Evolutionary conservation across 1,140 invertebrate genomes (phyloP).

Genomic region (Hyphantria cunea): DNA sequence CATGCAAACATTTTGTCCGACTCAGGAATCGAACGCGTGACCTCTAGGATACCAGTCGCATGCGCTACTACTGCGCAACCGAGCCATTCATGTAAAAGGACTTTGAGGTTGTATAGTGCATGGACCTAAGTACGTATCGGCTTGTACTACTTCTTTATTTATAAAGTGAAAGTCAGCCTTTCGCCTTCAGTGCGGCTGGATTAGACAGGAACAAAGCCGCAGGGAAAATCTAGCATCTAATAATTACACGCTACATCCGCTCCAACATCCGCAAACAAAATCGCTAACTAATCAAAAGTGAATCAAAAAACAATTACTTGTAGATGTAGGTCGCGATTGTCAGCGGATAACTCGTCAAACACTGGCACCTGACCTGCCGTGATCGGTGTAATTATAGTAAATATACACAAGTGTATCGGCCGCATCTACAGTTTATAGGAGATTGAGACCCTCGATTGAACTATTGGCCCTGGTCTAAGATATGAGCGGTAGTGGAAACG

Average conservation of each 20-base stretch:
- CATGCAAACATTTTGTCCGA: no score
- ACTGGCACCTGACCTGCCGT: constrained; percentile 31
- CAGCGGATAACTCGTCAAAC: constrained; percentile 27
- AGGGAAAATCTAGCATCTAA: no score
- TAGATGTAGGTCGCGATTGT: constrained; percentile 26
- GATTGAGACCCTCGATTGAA: constrained; percentile 36
- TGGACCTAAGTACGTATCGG: no score
- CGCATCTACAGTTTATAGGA: constrained; percentile 31
- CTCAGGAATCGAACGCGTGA: no score
- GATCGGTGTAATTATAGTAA: constrained; percentile 51
- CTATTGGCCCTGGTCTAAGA: not conserved
- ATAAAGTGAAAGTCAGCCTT: no score
- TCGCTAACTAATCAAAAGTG: constrained; percentile 11
- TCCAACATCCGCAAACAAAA: constrained; percentile 16
- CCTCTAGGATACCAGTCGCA: no score
- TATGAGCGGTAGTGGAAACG: not conserved
- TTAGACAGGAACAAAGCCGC: no score
- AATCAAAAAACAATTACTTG: constrained; percentile 26
- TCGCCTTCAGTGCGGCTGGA: no score
- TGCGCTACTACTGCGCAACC: no score
- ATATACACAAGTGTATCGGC: constrained; percentile 35
- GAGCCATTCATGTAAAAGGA: no score
- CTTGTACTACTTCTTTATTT: no score
- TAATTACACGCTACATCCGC: not conserved
- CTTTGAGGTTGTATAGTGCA: no score